Evolutionary conservation across 2,797 vertebrate species (phyloP).

Genomic region (Rachycentron canadum): DNA sequence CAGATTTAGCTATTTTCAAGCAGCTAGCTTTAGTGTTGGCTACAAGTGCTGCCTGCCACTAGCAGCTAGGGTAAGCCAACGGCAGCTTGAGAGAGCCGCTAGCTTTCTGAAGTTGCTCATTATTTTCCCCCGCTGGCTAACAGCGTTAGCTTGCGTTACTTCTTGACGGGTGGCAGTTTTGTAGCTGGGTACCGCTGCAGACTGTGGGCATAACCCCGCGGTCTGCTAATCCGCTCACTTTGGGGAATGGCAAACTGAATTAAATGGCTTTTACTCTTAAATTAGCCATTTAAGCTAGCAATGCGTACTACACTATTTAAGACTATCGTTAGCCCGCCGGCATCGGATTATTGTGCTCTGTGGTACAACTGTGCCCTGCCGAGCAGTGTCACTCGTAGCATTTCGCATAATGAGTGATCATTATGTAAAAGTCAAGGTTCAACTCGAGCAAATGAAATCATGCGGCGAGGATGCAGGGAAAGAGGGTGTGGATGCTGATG

Average conservation of each 20-base stretch:
- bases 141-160: neutral
- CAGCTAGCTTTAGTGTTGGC: constrained; percentile 47
- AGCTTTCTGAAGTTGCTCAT: constrained; percentile 13
- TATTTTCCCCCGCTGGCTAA: constrained; percentile 7
- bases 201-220: neutral
- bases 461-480: constrained; percentile 59
- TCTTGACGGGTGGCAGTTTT: constrained; percentile 8
- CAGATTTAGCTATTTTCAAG: constrained; percentile 24
- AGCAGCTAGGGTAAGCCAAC: constrained; percentile 11
- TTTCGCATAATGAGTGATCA: constrained; percentile 79
- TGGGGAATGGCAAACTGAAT: neutral
- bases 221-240: neutral
- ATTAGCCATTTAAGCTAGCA: constrained; percentile 39
- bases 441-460: constrained; percentile 77
- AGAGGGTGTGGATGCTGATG: constrained; percentile 56
- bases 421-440: constrained; percentile 73
- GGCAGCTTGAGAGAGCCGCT: constrained; percentile 19
- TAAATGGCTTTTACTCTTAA: constrained; percentile 19
- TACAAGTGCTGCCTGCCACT: constrained; percentile 31
- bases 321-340: constrained; percentile 42
- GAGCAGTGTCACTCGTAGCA: constrained; percentile 31
- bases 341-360: constrained; percentile 48
- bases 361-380: constrained; percentile 50
- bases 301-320: constrained; percentile 41
- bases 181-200: neutral